Evolutionary conservation across 1,140 invertebrate species (phyloP), one percentile per base, ranked within the genome.

Genomic region (Eubasilissa regina): DNA sequence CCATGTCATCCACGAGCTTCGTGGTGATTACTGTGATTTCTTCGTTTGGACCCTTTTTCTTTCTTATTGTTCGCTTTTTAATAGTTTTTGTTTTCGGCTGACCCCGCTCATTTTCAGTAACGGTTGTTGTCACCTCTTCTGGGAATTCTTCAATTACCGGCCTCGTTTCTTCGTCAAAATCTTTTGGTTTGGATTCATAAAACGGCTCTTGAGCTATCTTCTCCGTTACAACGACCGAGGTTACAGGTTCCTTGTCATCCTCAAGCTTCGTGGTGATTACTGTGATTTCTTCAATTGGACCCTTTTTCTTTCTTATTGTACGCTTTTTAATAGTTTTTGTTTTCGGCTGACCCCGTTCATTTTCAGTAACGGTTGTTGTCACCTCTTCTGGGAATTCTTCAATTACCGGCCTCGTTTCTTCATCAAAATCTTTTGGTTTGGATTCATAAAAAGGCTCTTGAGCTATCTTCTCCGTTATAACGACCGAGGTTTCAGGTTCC

Each of bases 231-330:
- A 25, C 25, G 47, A 73, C 19, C 0, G 51, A n/a, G 1, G 47
- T 56, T 21, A 21, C 19, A 25, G 70, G 51, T 17, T 48, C 47
- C n/a, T 55, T 43, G 12, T 86, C 84, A 76, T 88, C 86, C 84
- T 87, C 86, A 77, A 86, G 83, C 51, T 86, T 85, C 15, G 85
- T 86, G 9, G 87, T 85, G 0, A 88, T 88, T 51, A 88, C 84
- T 44, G 86, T 85, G 75, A 88, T 56, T 35, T 90, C 87, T 15
- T 90, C 86, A 70, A 85, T 87, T 0, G 83, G 80, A 51, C 80
- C 80, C 58, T 77, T 58, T 66, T 85, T 85, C 75, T 80, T 84
- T 83, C 55, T 35, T 44, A 58, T n/a, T 10, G 19, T 43, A 58
- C 51, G 43, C 35, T 75, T 75, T 75, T 44, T 25, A 43, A 56